Evolutionary conservation across 2,797 vertebrate species (phyloP).

Genomic region (Hylomyscus alleni): DNA sequence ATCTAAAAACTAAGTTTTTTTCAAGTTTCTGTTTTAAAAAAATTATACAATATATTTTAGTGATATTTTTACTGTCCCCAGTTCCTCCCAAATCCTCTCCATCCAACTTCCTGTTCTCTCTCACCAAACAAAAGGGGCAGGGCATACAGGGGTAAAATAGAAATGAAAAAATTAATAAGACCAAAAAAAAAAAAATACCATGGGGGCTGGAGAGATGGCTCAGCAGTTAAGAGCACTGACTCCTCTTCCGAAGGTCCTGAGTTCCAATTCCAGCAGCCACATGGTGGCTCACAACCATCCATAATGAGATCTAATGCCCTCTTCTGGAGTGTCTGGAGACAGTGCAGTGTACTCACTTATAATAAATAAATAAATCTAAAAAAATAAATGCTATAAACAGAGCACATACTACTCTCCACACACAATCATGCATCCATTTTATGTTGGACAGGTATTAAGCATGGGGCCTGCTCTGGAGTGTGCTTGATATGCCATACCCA

Average conservation of each 20-base stretch:
- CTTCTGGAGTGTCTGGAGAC: no score
- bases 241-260: no score
- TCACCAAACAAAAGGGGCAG: not conserved
- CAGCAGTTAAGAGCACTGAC: no score
- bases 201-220: no score
- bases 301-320: no score
- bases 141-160: not conserved
- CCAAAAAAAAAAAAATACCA: not conserved
- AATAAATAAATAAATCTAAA: not conserved
- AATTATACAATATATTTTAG: not conserved
- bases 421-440: not conserved
- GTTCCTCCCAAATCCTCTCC: not conserved
- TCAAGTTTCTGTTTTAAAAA: not conserved
- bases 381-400: not conserved
- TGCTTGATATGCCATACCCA: not conserved
- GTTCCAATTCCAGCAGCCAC: no score
- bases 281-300: no score
- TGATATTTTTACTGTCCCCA: not conserved
- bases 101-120: not conserved
- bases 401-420: not conserved
- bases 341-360: no score
- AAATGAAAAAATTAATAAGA: not conserved
- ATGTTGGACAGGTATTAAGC: not conserved
- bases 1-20: not conserved
- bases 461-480: not conserved